Conservation (phyloP, 2,113 vertebrate species). For the Engraulis encrasicolus region DNA sequence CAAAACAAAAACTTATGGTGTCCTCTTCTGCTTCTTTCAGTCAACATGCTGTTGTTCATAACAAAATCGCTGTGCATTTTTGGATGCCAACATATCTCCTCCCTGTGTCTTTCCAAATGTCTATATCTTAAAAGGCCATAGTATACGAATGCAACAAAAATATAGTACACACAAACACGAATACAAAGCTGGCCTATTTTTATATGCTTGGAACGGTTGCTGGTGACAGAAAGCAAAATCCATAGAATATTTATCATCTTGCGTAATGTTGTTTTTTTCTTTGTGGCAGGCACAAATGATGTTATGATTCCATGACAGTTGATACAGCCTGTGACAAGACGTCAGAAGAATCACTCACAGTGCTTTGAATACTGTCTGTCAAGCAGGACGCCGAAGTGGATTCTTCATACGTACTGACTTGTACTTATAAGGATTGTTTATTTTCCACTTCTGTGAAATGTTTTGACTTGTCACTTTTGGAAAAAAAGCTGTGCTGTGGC, state of each 20-base stretch:
- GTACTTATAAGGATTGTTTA: background rate
- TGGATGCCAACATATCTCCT: background rate
- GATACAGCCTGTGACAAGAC: background rate
- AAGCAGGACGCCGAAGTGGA: background rate
- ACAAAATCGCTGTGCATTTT: background rate
- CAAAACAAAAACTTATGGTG: slow-evolving; percentile 7
- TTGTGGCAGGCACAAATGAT: background rate
- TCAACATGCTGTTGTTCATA: background rate
- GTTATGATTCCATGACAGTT: background rate
- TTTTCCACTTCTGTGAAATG: background rate
- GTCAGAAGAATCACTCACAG: slow-evolving; percentile 10
- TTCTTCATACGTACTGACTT: background rate
- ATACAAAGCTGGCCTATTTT: background rate
- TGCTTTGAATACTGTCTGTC: background rate
- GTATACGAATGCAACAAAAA: background rate
- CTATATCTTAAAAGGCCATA: background rate
- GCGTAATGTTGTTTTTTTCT: background rate
- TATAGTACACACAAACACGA: background rate
- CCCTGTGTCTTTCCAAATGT: background rate
- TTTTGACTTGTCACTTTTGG: background rate
- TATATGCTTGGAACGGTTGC: background rate
- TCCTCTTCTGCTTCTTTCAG: background rate
- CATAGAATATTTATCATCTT: background rate
- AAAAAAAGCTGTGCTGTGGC: no score
- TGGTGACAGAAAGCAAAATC: background rate